These are phyloP conservation scores for Meles meles DNA, from an alignment of 2,113 vertebrate species.

Conservation along the genomic window DNA sequence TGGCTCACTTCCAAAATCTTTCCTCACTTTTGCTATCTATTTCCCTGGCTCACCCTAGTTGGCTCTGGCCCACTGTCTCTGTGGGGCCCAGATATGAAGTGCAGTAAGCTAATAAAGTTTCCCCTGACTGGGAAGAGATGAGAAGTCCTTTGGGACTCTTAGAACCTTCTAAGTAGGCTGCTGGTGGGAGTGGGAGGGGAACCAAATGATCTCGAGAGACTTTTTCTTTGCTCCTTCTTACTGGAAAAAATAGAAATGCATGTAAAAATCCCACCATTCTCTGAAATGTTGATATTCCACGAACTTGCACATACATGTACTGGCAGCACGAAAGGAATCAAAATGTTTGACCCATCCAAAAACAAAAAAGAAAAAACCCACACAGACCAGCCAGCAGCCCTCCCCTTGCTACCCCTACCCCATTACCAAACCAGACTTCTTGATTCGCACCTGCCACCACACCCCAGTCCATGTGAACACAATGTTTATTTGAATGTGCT, in stretches of 20 bases:
- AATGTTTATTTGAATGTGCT: neutral
- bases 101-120: neutral
- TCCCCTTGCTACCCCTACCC: neutral
- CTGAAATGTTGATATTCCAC: neutral
- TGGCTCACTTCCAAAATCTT: constrained; percentile 49
- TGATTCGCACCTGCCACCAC: neutral
- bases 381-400: neutral
- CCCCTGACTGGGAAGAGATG: neutral
- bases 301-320: neutral
- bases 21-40: constrained; percentile 52
- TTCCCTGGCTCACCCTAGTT: constrained; percentile 31
- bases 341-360: neutral
- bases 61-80: constrained; percentile 11
- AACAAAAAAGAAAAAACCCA: neutral
- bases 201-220: neutral
- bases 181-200: neutral
- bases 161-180: neutral
- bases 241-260: neutral
- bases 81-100: neutral
- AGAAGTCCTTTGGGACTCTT: neutral
- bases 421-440: neutral
- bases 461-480: neutral
- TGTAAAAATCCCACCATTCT: neutral
- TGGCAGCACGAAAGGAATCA: neutral
- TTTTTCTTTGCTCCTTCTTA: constrained; percentile 20